Evolutionary conservation across 2,888 invertebrate species (phyloP).

Genomic region (Deilephila elpenor): DNA sequence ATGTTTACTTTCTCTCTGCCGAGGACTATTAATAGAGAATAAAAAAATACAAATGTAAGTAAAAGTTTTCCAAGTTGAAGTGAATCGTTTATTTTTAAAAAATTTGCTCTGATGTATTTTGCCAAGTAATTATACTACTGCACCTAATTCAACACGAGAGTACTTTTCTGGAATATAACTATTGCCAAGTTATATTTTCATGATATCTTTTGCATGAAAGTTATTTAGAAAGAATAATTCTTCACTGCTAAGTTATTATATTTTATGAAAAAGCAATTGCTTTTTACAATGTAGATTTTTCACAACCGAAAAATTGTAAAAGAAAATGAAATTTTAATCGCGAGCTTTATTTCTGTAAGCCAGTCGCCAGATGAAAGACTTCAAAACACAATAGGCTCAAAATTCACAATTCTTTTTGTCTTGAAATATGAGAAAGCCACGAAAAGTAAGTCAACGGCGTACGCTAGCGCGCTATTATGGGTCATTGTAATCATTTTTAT

Average conservation of each 20-base stretch:
- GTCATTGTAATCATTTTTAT: background rate
- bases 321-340: constrained; percentile 1
- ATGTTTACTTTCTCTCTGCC: constrained; percentile 11
- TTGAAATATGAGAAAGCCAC: constrained; percentile 33
- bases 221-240: too few species aligned
- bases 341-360: constrained; percentile 2
- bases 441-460: constrained; percentile 42
- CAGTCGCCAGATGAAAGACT: constrained; percentile 10
- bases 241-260: background rate
- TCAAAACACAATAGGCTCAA: constrained; percentile 21
- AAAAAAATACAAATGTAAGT: background rate
- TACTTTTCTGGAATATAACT: too few species aligned
- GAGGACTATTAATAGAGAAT: background rate
- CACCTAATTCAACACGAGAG: too few species aligned
- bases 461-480: background rate
- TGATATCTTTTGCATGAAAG: too few species aligned
- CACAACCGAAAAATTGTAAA: background rate
- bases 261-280: background rate
- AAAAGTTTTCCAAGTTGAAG: too few species aligned
- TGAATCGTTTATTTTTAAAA: too few species aligned
- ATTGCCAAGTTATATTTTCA: too few species aligned
- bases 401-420: constrained; percentile 26
- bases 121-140: too few species aligned
- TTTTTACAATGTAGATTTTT: background rate
- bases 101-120: too few species aligned